Percentiles rank a stretch among this genome's conserved stretches.
Conservation (phyloP, 2,113 vertebrate species). For the Chauna torquata region DNA sequence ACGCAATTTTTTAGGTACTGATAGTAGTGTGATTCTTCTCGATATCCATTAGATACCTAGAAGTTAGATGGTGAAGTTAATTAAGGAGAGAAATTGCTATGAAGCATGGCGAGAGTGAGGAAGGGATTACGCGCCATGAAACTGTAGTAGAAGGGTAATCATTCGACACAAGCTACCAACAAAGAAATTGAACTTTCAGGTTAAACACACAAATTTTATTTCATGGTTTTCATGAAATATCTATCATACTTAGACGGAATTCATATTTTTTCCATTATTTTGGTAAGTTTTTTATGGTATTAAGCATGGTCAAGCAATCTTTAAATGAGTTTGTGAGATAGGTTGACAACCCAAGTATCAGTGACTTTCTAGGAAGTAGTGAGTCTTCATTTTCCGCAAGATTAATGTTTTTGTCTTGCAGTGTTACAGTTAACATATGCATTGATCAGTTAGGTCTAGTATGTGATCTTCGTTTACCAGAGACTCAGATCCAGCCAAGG, state of each 20-base stretch:
- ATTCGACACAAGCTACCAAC: neutral
- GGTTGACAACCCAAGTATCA: neutral
- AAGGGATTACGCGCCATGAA: neutral
- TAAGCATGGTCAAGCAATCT: neutral
- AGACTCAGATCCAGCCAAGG: neutral
- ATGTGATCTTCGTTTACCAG: neutral
- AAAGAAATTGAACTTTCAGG: neutral
- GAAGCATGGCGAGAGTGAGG: neutral
- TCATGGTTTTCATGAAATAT: neutral
- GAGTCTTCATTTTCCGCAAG: neutral
- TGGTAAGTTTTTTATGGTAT: neutral
- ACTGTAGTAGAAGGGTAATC: neutral
- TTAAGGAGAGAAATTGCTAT: neutral
- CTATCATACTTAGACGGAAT: neutral
- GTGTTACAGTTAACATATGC: neutral
- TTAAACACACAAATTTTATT: neutral
- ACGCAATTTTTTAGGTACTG: neutral
- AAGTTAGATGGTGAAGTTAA: neutral
- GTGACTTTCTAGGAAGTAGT: neutral
- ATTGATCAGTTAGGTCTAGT: neutral
- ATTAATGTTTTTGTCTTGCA: neutral
- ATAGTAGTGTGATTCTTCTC: neutral
- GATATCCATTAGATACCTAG: neutral
- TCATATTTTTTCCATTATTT: neutral
- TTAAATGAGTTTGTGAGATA: neutral